These are phyloP conservation scores for Nyctereutes procyonoides DNA, from an alignment of 2,113 vertebrate species.

Conservation along the genomic window DNA sequence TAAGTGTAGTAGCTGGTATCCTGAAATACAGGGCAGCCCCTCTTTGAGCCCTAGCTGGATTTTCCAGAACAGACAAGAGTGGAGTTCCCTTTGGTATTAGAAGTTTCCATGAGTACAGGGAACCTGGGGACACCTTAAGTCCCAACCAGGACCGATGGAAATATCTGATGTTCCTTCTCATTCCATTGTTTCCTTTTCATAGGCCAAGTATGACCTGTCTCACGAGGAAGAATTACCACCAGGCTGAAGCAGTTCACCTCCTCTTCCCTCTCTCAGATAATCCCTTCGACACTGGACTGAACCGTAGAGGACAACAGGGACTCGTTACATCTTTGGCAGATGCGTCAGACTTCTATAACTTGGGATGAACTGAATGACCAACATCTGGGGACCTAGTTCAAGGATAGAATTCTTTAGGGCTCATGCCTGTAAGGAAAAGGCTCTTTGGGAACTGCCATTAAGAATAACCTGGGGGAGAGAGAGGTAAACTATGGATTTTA, in stretches of 20 bases:
- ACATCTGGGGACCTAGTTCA: not conserved
- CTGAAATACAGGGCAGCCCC: not conserved
- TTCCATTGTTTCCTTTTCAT: not conserved
- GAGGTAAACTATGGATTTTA: not conserved
- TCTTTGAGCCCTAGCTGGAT: not conserved
- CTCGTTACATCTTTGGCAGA: conserved; percentile 22
- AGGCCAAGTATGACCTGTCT: not conserved
- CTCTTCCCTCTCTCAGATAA: not conserved
- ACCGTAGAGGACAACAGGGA: not conserved
- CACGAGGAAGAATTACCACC: not conserved
- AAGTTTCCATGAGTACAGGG: not conserved
- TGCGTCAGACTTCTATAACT: not conserved
- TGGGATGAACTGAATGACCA: conserved; percentile 6
- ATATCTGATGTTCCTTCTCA: not conserved
- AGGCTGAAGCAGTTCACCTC: not conserved
- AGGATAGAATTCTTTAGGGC: conserved; percentile 3
- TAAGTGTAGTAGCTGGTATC: not conserved
- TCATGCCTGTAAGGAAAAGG: not conserved
- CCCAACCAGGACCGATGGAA: not conserved
- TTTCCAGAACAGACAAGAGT: not conserved
- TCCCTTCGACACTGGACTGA: not conserved
- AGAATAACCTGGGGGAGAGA: not conserved
- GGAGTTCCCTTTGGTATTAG: not conserved
- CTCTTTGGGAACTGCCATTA: not conserved
- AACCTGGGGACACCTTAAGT: not conserved